phyloP scores from a whole-genome alignment of 2,888 invertebrate species.

The Rhagonycha lutea region DNA sequence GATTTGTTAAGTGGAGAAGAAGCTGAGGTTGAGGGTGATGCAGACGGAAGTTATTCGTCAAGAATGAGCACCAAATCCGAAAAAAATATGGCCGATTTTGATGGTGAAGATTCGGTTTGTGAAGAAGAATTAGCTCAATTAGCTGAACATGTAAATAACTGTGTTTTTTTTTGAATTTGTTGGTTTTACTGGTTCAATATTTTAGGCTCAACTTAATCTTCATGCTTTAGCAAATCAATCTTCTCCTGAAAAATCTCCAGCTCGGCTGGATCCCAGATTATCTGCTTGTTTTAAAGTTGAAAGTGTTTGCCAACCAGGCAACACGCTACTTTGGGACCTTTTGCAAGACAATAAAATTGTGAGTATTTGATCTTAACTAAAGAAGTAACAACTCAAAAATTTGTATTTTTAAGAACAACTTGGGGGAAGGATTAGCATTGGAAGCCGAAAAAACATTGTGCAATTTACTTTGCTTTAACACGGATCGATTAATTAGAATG shows the following conservation, averaged over 20 bases:
- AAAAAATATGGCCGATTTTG: conserved; percentile 93
- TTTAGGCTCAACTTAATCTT: conserved; percentile 50
- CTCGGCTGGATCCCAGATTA: conserved; percentile 51
- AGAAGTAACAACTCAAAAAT: neutral
- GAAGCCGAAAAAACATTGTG: conserved; percentile 93
- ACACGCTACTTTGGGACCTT: conserved; percentile 92
- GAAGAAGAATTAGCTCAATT: conserved; percentile 80
- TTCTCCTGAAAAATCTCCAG: conserved; percentile 51
- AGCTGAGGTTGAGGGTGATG: conserved; percentile 61
- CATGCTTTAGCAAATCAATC: conserved; percentile 50
- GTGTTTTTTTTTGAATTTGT: neutral
- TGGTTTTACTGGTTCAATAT: neutral
- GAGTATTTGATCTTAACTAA: conserved; percentile 49
- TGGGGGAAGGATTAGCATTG: conserved; percentile 88
- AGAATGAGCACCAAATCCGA: conserved; percentile 91
- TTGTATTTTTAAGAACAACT: conserved; percentile 52
- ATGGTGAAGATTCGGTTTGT: conserved; percentile 87
- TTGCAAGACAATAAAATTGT: conserved; percentile 89
- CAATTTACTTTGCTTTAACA: conserved; percentile 86
- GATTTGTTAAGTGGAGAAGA: conserved; percentile 70
- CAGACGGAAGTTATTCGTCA: conserved; percentile 89
- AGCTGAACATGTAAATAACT: conserved; percentile 64
- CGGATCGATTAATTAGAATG: conserved; percentile 86
- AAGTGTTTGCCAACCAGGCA: conserved; percentile 86
- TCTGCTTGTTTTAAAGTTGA: conserved; percentile 55